Evolutionary conservation across 2,888 invertebrate species (phyloP), one percentile per base, ranked within the genome.

Genomic region (Drosophila helvetica): DNA sequence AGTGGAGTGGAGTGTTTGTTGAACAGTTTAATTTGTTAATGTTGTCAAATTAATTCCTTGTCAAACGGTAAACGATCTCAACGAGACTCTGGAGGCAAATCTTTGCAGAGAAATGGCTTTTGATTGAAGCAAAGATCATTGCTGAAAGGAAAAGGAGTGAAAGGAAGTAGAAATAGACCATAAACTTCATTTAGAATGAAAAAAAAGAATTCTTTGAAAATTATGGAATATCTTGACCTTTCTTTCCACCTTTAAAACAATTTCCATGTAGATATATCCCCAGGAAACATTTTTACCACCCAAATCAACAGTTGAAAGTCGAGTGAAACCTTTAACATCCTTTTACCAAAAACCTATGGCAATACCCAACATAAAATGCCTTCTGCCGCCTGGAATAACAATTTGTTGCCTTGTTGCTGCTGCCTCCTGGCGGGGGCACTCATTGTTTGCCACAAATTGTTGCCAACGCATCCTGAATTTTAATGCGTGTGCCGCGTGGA

Each of bases 21-120:
- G 80, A 89, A 89, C 88, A 89, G 89, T 89, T 90, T 90, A 90
- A 90, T 90, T 90, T 90, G 90, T 88, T 90, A 89, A 90, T 90
- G 89, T 86, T 90, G 88, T 90, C 91, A 90, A 89, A 91, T 90
- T 84, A 90, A 82, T 86, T 80, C 82, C 71, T 76, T 85, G 87
- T 87, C 87, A 76, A 75, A 56, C 57, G 63, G 56, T 68, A 79
- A 53, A 55, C 65, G 55, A 50, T 56, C 61, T 73, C 25, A 68
- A 86, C 45, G 69, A 69, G 77, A 73, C 54, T 69, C 55, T 51
- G 58, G 51, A 8, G 30, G 18, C 15, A 5, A 46, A 38, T 43
- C 58, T 59, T 42, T 15, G 10, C 18, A 27, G 12, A 0, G 19
- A 46, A 61, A 27, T 19, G 33, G 2, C 18, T 38, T 47, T 3